Conservation (phyloP, 2,113 vertebrate genomes). For the Cercocebus atys region DNA sequence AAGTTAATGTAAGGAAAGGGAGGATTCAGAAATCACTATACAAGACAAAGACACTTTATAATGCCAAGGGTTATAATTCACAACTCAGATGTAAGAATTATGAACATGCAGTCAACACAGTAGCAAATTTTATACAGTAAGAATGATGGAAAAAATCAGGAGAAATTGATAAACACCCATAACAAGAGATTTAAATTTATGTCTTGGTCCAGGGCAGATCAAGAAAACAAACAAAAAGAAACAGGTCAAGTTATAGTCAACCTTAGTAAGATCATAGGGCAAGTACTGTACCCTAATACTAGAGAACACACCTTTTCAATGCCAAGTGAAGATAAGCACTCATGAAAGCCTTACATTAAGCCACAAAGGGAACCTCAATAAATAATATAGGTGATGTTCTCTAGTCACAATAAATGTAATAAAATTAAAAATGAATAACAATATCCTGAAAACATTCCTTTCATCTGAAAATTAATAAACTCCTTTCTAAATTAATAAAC, state of each 20-base stretch:
- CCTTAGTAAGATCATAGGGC: not conserved
- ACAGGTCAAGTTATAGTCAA: not conserved
- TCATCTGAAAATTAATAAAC: not conserved
- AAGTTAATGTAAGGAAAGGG: not conserved
- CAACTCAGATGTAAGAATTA: not conserved
- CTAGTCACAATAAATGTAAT: not conserved
- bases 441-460: not conserved
- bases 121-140: not conserved
- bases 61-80: not conserved
- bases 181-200: not conserved
- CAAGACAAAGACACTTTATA: not conserved
- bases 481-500: not conserved
- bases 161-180: not conserved
- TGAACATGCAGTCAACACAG: not conserved
- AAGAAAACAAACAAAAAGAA: not conserved
- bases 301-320: not conserved
- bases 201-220: not conserved
- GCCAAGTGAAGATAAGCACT: not conserved
- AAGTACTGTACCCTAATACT: not conserved
- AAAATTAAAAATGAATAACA: not conserved
- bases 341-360: not conserved
- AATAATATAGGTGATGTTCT: not conserved
- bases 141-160: not conserved
- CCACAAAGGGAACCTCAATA: not conserved
- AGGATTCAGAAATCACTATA: not conserved